Conservation (phyloP, 2,888 invertebrate genomes). For the Dryocosmus kuriphilus region DNA sequence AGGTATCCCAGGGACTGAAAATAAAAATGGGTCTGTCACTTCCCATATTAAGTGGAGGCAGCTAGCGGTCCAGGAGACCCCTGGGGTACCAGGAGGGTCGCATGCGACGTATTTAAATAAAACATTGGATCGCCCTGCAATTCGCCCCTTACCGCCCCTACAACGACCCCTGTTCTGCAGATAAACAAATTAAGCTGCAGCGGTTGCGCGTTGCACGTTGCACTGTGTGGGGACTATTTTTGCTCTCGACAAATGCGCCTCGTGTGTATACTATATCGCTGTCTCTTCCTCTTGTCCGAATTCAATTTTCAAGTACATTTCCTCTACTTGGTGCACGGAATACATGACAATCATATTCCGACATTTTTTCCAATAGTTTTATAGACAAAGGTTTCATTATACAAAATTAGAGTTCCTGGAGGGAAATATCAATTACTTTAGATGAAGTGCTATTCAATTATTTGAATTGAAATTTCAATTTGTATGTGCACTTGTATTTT, state of each 20-base stretch:
- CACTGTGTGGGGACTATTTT: conserved; percentile 61
- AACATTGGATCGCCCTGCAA: conserved; percentile 73
- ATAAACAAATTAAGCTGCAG: conserved; percentile 75
- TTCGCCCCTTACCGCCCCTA: conserved; percentile 61
- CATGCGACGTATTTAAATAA: conserved; percentile 75
- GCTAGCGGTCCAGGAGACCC: conserved; percentile 72
- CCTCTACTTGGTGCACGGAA: conserved; percentile 30
- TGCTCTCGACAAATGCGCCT: conserved; percentile 59
- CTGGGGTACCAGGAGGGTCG: conserved; percentile 70
- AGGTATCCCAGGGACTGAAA: conserved; percentile 62
- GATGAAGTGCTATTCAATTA: no score
- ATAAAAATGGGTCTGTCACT: conserved; percentile 75
- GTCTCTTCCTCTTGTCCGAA: conserved; percentile 55
- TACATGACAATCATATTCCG: background rate
- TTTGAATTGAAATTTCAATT: no score
- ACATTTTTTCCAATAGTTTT: background rate
- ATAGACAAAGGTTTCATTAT: background rate
- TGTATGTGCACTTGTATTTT: no score
- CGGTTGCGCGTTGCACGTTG: conserved; percentile 60
- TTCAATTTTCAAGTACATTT: conserved; percentile 54
- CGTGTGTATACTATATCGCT: conserved; percentile 45
- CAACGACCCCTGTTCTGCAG: conserved; percentile 60
- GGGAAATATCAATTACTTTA: no score
- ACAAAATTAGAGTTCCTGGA: no score
- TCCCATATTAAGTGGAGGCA: conserved; percentile 74